A percentile compares a stretch with the other conserved stretches of the same genome.
These are phyloP conservation scores for Vespertilio murinus DNA, from an alignment of 2,797 vertebrate species.

Conservation along the genomic window DNA sequence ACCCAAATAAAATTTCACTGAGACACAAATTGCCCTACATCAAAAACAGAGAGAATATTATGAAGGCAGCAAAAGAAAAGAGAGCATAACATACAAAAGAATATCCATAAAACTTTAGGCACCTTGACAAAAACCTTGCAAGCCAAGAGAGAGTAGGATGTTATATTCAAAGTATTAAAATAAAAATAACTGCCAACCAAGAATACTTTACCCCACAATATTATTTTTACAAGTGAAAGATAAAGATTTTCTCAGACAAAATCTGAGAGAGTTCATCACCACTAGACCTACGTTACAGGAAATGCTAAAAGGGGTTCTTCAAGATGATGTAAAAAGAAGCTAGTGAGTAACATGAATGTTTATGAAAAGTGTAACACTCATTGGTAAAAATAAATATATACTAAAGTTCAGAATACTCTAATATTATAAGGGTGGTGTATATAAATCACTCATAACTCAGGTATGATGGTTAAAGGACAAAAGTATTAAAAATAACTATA, in stretches of 20 bases:
- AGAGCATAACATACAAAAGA: not conserved
- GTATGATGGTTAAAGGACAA: not conserved
- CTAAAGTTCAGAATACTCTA: not conserved
- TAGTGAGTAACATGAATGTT: not conserved
- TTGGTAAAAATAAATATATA: not conserved
- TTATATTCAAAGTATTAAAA: not conserved
- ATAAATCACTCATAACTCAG: not conserved
- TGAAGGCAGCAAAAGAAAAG: not conserved
- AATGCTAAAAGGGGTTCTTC: not conserved
- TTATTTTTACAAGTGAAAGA: not conserved
- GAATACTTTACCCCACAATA: not conserved
- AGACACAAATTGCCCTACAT: not conserved
- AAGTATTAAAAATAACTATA: not conserved
- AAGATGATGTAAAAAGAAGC: not conserved
- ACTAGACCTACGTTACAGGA: not conserved
- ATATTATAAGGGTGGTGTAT: not conserved
- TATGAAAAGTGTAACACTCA: not conserved
- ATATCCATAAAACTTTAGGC: not conserved
- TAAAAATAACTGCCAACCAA: not conserved
- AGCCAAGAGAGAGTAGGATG: not conserved
- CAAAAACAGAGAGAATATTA: not conserved
- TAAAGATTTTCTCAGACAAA: not conserved
- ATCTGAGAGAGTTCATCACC: not conserved
- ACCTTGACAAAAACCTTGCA: not conserved
- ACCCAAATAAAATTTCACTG: not conserved